A percentile compares a stretch with the other conserved stretches of the same genome.
Conservation (phyloP, 2,113 vertebrate species). For the Paraplagusia blochii region DNA sequence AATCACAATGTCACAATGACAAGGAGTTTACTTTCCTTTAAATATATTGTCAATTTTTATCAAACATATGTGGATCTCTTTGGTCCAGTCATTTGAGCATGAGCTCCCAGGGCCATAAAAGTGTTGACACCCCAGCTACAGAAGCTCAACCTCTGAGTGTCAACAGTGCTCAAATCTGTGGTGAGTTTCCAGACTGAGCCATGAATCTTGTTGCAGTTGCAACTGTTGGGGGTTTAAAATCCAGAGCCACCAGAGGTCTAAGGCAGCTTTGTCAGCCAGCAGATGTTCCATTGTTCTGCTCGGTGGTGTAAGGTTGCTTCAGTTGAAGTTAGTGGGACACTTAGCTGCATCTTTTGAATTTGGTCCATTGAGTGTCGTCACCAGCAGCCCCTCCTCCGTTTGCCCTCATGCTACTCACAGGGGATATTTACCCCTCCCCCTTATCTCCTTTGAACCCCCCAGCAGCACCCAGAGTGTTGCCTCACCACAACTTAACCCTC, state of each 20-base stretch:
- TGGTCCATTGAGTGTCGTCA: constrained; percentile 50
- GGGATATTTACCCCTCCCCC: constrained; percentile 59
- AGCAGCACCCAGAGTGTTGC: constrained; percentile 41
- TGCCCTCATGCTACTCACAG: constrained; percentile 15
- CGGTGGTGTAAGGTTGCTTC: constrained; percentile 65
- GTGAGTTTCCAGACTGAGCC: too few relatives aligned
- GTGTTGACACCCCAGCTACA: too few relatives aligned
- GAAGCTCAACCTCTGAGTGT: too few relatives aligned
- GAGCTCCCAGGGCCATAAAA: too few relatives aligned
- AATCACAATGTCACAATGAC: too few relatives aligned
- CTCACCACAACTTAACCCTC: constrained; percentile 10
- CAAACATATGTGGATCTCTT: too few relatives aligned
- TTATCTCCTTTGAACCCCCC: constrained; percentile 49
- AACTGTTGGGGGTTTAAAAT: constrained; percentile 16
- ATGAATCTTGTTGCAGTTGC: constrained; percentile 27
- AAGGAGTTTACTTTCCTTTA: too few relatives aligned
- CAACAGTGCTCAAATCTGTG: too few relatives aligned
- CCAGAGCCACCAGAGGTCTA: constrained; percentile 21
- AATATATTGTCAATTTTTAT: too few relatives aligned
- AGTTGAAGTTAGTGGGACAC: constrained; percentile 68
- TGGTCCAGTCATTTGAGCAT: too few relatives aligned
- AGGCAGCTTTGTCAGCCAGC: constrained; percentile 58
- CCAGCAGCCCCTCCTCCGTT: constrained; percentile 23
- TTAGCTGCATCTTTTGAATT: constrained; percentile 74
- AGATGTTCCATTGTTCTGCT: constrained; percentile 73